Conservation (phyloP, 1,140 invertebrate genomes). For the Tetramorium simillimum region DNA sequence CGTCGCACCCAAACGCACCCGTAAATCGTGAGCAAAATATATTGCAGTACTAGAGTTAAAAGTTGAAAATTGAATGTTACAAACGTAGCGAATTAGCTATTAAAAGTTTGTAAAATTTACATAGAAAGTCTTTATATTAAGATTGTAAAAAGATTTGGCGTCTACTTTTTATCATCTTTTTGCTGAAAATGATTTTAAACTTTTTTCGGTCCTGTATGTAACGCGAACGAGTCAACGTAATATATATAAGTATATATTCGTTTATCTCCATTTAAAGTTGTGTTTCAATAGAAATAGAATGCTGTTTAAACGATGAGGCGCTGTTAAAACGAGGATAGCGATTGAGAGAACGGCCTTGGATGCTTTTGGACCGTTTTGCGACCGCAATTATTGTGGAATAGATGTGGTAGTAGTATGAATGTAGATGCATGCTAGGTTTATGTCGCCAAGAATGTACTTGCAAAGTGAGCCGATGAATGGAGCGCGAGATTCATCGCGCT, state of each 20-base stretch:
- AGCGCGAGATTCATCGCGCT: constrained; percentile 68
- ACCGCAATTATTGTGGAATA: constrained; percentile 64
- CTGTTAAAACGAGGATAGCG: constrained; percentile 1
- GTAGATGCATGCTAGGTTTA: constrained; percentile 37
- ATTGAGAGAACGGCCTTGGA: constrained; percentile 10
- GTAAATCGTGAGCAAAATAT: constrained; percentile 69
- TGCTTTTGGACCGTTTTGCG: constrained; percentile 53
- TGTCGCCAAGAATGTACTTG: constrained; percentile 36
- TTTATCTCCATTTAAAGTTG: not conserved
- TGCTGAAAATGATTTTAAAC: not conserved
- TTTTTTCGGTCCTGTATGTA: not conserved
- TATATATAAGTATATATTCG: not conserved
- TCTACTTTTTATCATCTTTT: not conserved
- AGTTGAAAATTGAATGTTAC: not conserved
- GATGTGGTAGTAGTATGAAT: not conserved
- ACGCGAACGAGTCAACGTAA: not conserved
- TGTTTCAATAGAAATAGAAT: not conserved
- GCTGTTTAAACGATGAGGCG: not conserved
- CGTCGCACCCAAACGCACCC: constrained; percentile 66
- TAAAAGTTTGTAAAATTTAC: not conserved
- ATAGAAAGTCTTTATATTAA: not conserved
- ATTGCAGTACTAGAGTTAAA: constrained; percentile 14
- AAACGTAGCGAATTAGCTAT: not conserved
- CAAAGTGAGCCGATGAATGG: constrained; percentile 63
- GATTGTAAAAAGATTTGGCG: not conserved